Evolutionary conservation across 2,888 invertebrate genomes (phyloP).

Genomic region (Neria commutata): DNA sequence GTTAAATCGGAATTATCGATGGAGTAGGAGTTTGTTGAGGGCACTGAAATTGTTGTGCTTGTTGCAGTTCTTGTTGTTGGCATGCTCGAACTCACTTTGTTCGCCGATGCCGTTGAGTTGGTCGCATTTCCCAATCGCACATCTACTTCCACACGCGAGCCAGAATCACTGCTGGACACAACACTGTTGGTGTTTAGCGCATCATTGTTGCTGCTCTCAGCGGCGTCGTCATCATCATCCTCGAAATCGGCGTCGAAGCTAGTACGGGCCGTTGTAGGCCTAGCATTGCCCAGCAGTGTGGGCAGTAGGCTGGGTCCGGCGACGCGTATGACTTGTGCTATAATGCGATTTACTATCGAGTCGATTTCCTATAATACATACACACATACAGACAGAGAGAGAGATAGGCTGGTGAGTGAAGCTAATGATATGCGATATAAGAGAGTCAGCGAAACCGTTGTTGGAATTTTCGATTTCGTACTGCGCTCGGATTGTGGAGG

Average conservation of each 20-base stretch:
- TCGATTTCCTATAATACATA: slow-evolving; percentile 57
- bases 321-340: slow-evolving; percentile 71
- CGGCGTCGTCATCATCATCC: slow-evolving; percentile 63
- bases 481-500: too few species aligned
- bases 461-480: too few species aligned
- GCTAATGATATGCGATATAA: too few species aligned
- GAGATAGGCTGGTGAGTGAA: slow-evolving; percentile 17
- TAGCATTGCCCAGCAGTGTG: slow-evolving; percentile 51
- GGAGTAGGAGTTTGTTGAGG: slow-evolving; percentile 17
- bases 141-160: slow-evolving; percentile 67
- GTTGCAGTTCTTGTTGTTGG: slow-evolving; percentile 26
- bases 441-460: too few species aligned
- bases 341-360: slow-evolving; percentile 59
- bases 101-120: slow-evolving; percentile 34
- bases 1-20: slow-evolving; percentile 9
- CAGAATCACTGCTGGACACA: slow-evolving; percentile 41
- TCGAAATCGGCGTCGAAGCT: slow-evolving; percentile 64
- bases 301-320: slow-evolving; percentile 73
- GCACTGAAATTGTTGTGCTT: slow-evolving; percentile 21
- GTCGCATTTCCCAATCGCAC: slow-evolving; percentile 64
- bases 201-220: slow-evolving; percentile 28
- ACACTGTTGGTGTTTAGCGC: slow-evolving; percentile 6
- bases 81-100: slow-evolving; percentile 49
- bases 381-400: slow-evolving; percentile 4
- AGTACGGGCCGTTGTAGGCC: slow-evolving; percentile 40